Evolutionary conservation across 2,888 invertebrate genomes (phyloP), one percentile per base, ranked within the genome.

Genomic region (Amphimallon solstitiale): DNA sequence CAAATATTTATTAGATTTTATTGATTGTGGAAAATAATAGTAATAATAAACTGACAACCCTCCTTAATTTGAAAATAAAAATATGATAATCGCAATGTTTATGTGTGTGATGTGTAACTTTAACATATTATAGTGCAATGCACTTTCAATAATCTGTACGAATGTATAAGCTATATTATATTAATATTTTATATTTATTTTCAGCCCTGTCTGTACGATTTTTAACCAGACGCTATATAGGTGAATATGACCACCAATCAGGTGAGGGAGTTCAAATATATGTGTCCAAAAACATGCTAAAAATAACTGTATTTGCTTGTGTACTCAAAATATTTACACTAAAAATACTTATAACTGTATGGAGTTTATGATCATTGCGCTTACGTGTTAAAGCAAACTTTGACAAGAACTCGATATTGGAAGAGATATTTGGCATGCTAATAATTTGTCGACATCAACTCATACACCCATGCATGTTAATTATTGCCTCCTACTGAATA

Each of bases 181-280:
- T 29, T 34, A 61, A 61, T 61, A n/a, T 38, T 35, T 65, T 68
- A 63, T 70, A 63, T 70, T 70, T 72, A 69, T 73, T 80, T 80
- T 73, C 77, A 82, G 81, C 81, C 37, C 70, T 82, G 63, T 77
- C 94, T 17, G 96, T 97, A 65, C 88, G 96, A 68, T 97, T 95
- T 81, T 85, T 97, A 68, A 96, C 96, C n/a, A 92, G 92, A 78
- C 86, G 96, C 65, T 97, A 94, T 83, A 97, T 97, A 70, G 95
- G 96, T 51, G 96, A 97, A 84, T 97, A 97, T 83, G 95, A 95
- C 81, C 94, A 95, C 81, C 94, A 95, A 82, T 90, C 92, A 86
- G 95, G 95, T 94, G 84, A 84, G 83, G n/a, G 34, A 21, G 17
- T 12, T 10, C 15, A 51, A 19, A n/a, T 61, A 35, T 34, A 37